Base-by-base conservation (phyloP, 2,797 vertebrate genomes). In the Characodon lateralis region DNA sequence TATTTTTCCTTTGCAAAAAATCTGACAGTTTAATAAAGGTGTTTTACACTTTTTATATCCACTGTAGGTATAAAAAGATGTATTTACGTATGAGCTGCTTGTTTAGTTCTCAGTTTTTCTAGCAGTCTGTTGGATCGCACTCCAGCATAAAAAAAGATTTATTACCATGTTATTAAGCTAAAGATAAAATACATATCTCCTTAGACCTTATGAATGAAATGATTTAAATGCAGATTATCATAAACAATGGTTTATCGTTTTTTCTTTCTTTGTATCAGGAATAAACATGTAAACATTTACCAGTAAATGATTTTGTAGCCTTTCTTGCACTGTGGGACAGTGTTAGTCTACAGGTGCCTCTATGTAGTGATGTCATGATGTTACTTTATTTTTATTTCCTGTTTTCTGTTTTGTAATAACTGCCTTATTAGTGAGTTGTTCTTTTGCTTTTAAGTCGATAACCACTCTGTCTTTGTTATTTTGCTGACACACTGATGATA, bases 121-220 rank as follows among this genome's bases (percentile, higher is more conserved):
- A 48, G 43, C 79, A 24, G 75, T 73, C 28, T 68, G 22, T 28
- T 50, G 3, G 3, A 50, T 24, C 78, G 16, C 71, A 75, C n/a
- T 65, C 18, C 74, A 78, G 48, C 51, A 39, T 24, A 66, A 72
- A 39, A 8, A 79, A 75, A 56, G 26, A 77, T 53, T 81, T 77
- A 80, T 55, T 61, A 76, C 46, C 56, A 58, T 6, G 58, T 56
- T 72, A 74, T 31, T 71, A 59, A 84, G 74, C 75, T 81, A 66
- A 83, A 53, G 61, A 72, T 74, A 39, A 83, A 51, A 74, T 39
- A 74, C 43, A 48, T 72, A 59, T 71, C 61, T 63, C 73, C 31
- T 50, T 76, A 73, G 28, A n/a, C 65, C n/a, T 79, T 72, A 13
- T 82, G 59, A 74, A 78, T 80, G 72, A 71, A 76, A 76, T 46